Percentiles rank a stretch among this genome's conserved stretches.
Conservation (phyloP, 2,113 vertebrate species). For the Pygoscelis antarcticus region DNA sequence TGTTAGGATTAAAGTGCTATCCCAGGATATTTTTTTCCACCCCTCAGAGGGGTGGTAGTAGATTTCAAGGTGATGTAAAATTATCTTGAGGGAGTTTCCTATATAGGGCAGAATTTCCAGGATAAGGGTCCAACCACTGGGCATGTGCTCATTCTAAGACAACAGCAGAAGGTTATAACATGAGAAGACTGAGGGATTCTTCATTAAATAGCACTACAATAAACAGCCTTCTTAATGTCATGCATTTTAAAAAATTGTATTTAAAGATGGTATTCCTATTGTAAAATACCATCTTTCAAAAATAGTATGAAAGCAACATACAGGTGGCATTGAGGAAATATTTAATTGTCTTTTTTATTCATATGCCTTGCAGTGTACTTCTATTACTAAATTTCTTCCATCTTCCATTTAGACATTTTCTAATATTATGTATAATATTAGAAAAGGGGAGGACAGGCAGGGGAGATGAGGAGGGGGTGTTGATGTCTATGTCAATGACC, state of each 20-base stretch:
- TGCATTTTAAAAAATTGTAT: fast-evolving
- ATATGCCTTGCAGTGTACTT: background rate
- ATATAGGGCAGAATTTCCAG: background rate
- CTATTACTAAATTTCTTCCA: background rate
- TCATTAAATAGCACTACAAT: background rate
- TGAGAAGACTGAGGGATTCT: background rate
- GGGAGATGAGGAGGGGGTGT: too few species aligned
- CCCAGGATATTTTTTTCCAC: background rate
- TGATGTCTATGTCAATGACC: too few species aligned
- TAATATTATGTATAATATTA: background rate
- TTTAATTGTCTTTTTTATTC: background rate
- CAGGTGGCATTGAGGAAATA: background rate
- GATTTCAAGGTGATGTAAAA: background rate
- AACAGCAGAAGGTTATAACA: background rate
- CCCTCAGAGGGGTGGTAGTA: background rate
- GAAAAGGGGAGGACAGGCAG: too few species aligned
- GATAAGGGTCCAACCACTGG: fast-evolving
- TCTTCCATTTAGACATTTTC: background rate
- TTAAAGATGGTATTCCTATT: background rate
- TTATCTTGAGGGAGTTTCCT: background rate
- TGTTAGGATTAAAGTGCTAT: background rate
- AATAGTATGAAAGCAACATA: background rate
- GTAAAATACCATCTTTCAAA: background rate
- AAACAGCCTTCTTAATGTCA: background rate
- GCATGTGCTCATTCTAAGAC: background rate